These are phyloP conservation scores for Callitettix versicolor DNA, from an alignment of 1,140 invertebrate species.

Conservation along the genomic window DNA sequence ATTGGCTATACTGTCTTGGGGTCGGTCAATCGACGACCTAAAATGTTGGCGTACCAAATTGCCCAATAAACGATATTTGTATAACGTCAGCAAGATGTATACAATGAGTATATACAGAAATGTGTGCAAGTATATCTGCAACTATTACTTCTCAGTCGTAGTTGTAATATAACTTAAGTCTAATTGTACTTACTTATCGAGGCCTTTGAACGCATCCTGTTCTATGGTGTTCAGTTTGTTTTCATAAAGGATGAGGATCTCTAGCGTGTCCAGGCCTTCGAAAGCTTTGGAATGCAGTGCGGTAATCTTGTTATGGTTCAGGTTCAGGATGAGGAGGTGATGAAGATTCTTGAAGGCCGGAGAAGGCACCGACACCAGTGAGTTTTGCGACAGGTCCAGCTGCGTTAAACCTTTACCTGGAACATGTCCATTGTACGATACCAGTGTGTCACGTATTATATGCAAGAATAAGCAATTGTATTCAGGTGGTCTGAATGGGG, in stretches of 20 bases:
- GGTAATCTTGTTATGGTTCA: constrained; percentile 79
- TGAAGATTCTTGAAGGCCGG: constrained; percentile 65
- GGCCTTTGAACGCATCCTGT: constrained; percentile 66
- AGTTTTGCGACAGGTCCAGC: constrained; percentile 72
- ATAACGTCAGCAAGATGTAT: no score
- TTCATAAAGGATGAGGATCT: constrained; percentile 78
- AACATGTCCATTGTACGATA: constrained; percentile 17
- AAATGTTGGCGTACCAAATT: no score
- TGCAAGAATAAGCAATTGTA: no score
- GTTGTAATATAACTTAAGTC: no score
- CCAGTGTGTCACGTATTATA: background rate
- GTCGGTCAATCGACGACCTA: no score
- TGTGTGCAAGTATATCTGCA: no score
- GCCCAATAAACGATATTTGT: no score
- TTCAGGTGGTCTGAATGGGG: no score
- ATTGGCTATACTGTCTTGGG: no score
- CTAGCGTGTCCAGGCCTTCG: constrained; percentile 69
- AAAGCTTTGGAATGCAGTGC: constrained; percentile 68
- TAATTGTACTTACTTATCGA: constrained; percentile 72
- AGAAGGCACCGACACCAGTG: constrained; percentile 63
- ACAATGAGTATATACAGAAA: no score
- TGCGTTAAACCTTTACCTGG: constrained; percentile 71
- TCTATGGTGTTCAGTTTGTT: constrained; percentile 72
- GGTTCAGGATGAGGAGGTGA: constrained; percentile 72
- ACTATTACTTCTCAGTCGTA: no score